Conservation (phyloP, 2,797 vertebrate genomes). For the Psittacula echo region DNA sequence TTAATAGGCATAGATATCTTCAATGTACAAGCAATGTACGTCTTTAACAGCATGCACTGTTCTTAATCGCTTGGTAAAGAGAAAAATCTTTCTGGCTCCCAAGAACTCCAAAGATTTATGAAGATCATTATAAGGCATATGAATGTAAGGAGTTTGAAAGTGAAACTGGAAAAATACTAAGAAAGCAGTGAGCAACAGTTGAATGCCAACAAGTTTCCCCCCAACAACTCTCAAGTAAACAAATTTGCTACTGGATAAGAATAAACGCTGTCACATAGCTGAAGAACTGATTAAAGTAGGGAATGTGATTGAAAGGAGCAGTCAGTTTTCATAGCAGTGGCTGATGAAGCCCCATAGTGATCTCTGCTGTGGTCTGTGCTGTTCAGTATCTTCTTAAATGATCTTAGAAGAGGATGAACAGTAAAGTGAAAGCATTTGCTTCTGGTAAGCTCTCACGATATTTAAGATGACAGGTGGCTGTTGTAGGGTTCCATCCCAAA, state of each 20-base stretch:
- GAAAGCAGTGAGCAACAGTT: not conserved
- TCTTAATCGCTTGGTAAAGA: not conserved
- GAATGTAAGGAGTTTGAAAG: not conserved
- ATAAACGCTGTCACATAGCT: not conserved
- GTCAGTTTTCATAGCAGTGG: not conserved
- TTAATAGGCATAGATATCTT: not conserved
- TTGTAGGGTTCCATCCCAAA: not conserved
- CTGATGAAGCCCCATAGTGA: not conserved
- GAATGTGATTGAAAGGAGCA: not conserved
- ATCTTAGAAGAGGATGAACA: not conserved
- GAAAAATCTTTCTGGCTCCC: not conserved
- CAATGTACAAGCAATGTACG: not conserved
- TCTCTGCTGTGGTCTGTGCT: not conserved
- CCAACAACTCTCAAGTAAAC: not conserved
- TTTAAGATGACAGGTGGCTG: not conserved
- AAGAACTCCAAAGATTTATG: not conserved
- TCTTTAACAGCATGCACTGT: not conserved
- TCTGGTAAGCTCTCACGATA: not conserved
- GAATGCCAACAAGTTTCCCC: not conserved
- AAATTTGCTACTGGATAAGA: not conserved
- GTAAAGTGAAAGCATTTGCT: not conserved
- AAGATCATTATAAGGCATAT: not conserved
- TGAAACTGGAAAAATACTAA: conserved; percentile 18
- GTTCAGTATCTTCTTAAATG: not conserved
- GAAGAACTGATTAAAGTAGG: not conserved